These are phyloP conservation scores for Pipistrellus pipistrellus DNA, from an alignment of 2,797 vertebrate species.

Conservation along the genomic window DNA sequence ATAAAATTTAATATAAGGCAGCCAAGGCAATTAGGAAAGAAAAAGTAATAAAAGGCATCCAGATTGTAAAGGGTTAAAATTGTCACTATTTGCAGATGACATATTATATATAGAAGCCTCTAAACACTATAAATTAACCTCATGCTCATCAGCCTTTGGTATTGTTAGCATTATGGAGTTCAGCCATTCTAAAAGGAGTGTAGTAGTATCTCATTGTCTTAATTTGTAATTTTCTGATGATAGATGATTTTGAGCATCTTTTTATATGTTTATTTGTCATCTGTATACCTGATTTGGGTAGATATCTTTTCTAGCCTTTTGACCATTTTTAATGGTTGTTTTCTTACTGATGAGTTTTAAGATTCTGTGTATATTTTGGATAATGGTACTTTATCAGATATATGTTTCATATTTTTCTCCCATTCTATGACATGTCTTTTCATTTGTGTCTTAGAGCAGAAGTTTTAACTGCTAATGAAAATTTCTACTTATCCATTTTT, in stretches of 20 bases:
- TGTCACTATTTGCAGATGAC: not conserved
- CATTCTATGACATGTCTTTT: not conserved
- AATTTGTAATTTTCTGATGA: not conserved
- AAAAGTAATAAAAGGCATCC: not conserved
- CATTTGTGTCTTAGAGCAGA: constrained; percentile 1
- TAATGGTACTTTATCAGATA: not conserved
- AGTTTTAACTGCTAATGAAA: constrained; percentile 16
- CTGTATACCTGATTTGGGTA: not conserved
- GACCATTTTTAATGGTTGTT: not conserved
- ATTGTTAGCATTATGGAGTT: not conserved
- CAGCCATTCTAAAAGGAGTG: not conserved
- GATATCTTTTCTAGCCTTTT: not conserved
- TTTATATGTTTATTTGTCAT: constrained; percentile 7
- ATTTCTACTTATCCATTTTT: not conserved
- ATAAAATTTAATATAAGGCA: constrained; percentile 3
- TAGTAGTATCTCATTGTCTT: not conserved
- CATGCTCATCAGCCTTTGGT: not conserved
- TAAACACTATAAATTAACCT: not conserved
- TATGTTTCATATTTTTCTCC: not conserved
- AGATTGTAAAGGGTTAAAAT: not conserved
- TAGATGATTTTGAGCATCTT: not conserved
- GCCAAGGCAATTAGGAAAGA: not conserved
- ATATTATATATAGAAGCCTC: not conserved
- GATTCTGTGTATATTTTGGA: constrained; percentile 11
- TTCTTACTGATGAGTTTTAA: constrained; percentile 44